A percentile compares a stretch with the other conserved stretches of the same genome.
Conservation (phyloP, 2,888 invertebrate species). For the Lapara coniferarum region DNA sequence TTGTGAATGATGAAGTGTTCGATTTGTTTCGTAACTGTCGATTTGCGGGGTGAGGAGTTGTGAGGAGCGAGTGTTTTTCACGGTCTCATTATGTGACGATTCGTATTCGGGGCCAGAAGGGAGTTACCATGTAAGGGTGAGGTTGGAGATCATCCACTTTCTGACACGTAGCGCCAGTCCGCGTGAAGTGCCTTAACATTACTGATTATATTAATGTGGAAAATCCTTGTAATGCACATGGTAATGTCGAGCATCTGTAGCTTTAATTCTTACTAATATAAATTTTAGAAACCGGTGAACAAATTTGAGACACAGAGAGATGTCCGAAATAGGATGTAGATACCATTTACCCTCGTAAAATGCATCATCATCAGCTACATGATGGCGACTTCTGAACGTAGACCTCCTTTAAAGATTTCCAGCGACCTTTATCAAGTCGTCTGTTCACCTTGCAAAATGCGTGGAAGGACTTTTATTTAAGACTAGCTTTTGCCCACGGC, state of each 20-base stretch:
- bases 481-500: no score
- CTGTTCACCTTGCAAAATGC: no score
- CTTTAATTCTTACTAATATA: no score
- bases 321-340: no score
- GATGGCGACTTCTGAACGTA: no score
- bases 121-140: slow-evolving; percentile 58
- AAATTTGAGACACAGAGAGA: no score
- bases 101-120: slow-evolving; percentile 71
- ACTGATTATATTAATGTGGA: slow-evolving; percentile 51
- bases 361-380: no score
- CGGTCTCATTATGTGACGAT: slow-evolving; percentile 75
- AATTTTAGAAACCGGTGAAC: no score
- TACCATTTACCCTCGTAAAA: no score
- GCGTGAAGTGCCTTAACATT: slow-evolving; percentile 56
- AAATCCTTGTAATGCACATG: background rate
- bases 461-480: no score
- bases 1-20: slow-evolving; percentile 38
- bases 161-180: slow-evolving; percentile 53
- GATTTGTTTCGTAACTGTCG: slow-evolving; percentile 52
- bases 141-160: slow-evolving; percentile 45
- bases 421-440: no score
- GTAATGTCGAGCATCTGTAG: background rate
- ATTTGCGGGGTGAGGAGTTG: slow-evolving; percentile 58
- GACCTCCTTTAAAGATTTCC: no score
- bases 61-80: slow-evolving; percentile 77